A percentile compares a stretch with the other conserved stretches of the same genome.
phyloP scores from a whole-genome alignment of 2,797 vertebrate species.

The Peromyscus eremicus region DNA sequence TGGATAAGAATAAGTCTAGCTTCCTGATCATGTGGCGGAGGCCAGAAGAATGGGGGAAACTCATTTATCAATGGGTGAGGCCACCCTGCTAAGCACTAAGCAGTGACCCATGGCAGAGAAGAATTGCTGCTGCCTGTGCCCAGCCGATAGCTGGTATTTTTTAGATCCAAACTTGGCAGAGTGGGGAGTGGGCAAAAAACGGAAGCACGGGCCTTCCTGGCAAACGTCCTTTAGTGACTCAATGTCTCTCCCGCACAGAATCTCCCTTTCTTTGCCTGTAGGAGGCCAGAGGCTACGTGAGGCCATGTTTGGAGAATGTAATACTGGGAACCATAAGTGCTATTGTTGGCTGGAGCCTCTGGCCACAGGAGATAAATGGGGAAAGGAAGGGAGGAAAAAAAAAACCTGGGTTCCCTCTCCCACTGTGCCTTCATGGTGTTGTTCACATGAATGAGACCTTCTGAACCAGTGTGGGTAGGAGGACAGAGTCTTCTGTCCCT shows the following conservation, averaged over 20 bases:
- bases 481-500: constrained; percentile 42
- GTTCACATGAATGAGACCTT: constrained; percentile 65
- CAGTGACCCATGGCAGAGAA: constrained; percentile 25
- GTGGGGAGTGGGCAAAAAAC: constrained; percentile 40
- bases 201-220: constrained; percentile 15
- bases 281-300: constrained; percentile 64
- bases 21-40: constrained; percentile 99
- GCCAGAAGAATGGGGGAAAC: constrained; percentile 98
- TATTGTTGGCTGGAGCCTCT: constrained; percentile 78
- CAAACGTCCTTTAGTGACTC: constrained; percentile 52
- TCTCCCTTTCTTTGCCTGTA: constrained; percentile 69
- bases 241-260: constrained; percentile 56
- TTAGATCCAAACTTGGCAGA: constrained; percentile 35
- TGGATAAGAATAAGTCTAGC: constrained; percentile 98
- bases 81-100: not conserved
- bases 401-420: constrained; percentile 8
- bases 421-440: not conserved
- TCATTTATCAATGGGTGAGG: constrained; percentile 99
- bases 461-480: constrained; percentile 68
- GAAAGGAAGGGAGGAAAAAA: constrained; percentile 68
- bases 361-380: constrained; percentile 83
- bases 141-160: constrained; percentile 26
- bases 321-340: constrained; percentile 53
- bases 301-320: constrained; percentile 68
- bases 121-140: not conserved